These are phyloP conservation scores for Epizoanthus illoricatus DNA, from an alignment of 92 coral and sea anemone species.

Conservation along the genomic window DNA sequence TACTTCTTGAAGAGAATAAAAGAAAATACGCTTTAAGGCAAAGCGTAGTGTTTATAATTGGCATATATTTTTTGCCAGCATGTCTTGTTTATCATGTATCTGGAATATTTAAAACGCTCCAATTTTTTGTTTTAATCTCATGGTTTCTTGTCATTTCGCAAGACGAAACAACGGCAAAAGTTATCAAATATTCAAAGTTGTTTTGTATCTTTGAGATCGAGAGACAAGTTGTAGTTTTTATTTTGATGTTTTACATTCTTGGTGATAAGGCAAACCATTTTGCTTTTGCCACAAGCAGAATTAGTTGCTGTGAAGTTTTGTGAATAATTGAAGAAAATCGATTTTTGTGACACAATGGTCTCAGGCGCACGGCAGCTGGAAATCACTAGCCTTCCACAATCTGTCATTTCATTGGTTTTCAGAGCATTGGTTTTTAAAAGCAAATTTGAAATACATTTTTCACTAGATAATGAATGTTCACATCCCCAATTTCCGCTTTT, in stretches of 20 bases:
- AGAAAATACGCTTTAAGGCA: not conserved
- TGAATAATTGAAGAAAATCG: conserved; percentile 20
- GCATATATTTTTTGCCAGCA: too few relatives aligned
- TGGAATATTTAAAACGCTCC: not conserved
- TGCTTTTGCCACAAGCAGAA: not conserved
- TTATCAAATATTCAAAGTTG: not conserved
- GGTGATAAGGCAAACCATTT: conserved; percentile 1
- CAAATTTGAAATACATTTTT: conserved; percentile 22
- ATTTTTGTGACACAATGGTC: not conserved
- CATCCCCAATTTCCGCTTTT: conserved; percentile 11
- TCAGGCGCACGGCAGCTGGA: conserved; percentile 12
- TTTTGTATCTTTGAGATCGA: not conserved
- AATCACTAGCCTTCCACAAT: not conserved
- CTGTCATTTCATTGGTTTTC: conserved; percentile 14
- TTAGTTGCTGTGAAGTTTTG: conserved; percentile 17
- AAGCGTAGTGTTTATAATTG: too few relatives aligned
- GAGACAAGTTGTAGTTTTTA: not conserved
- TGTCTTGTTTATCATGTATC: too few relatives aligned
- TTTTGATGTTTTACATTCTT: not conserved
- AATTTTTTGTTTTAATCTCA: too few relatives aligned
- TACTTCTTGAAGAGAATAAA: too few relatives aligned
- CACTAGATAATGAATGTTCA: conserved; percentile 12
- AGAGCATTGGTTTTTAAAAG: conserved; percentile 5
- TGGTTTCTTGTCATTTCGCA: too few relatives aligned
- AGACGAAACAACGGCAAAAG: too few relatives aligned